Evolutionary conservation across 2,888 invertebrate species (phyloP).

Genomic region (Tipula helvola): DNA sequence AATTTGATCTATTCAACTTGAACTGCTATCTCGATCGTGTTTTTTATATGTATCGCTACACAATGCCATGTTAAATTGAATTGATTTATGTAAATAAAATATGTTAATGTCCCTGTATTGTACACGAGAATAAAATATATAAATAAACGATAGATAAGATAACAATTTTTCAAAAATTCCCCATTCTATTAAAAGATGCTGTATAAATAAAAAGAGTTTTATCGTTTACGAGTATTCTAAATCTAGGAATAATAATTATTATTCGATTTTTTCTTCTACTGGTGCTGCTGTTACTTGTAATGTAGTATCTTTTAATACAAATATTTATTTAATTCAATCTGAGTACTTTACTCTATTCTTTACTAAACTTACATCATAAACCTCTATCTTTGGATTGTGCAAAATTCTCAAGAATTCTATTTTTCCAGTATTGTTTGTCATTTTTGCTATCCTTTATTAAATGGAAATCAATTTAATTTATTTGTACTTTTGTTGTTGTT

Average conservation of each 20-base stretch:
- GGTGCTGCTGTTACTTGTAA: neutral
- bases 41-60: too few relatives aligned
- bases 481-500: neutral
- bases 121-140: neutral
- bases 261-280: neutral
- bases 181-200: neutral
- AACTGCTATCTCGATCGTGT: too few relatives aligned
- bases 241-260: neutral
- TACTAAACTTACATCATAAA: too few relatives aligned
- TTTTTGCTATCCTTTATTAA: neutral
- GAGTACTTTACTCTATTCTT: neutral
- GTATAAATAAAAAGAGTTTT: neutral
- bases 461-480: neutral
- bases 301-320: neutral
- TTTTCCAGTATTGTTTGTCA: neutral
- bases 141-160: neutral
- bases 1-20: too few relatives aligned
- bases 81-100: neutral
- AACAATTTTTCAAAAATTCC: neutral
- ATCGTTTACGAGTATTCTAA: neutral
- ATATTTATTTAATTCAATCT: neutral
- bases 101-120: neutral
- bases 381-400: neutral
- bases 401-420: neutral
- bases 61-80: too few relatives aligned